Percentiles rank a stretch among this genome's conserved stretches.
Evolutionary conservation across 2,797 vertebrate species (phyloP).

Genomic region (Kryptopterus vitreolus): DNA sequence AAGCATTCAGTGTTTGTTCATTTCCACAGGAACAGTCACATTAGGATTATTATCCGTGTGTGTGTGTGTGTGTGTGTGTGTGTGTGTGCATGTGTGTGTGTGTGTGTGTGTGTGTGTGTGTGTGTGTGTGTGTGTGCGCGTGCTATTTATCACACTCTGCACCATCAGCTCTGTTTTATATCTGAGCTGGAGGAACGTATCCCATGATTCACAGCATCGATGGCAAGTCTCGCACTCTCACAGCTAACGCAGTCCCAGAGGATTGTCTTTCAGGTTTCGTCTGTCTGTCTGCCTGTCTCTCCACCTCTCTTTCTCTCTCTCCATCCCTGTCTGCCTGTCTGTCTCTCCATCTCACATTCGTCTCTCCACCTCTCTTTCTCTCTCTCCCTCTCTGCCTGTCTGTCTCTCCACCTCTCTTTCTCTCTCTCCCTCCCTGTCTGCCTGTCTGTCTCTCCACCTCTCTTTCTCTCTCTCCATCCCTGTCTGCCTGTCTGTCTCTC

Average conservation of each 20-base stretch:
- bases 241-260: constrained; percentile 26
- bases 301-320: background rate
- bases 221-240: background rate
- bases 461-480: too few relatives aligned
- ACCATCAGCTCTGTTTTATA: constrained; percentile 34
- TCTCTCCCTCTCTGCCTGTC: fast-evolving
- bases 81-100: background rate
- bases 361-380: background rate
- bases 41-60: too few relatives aligned
- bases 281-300: background rate
- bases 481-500: too few relatives aligned
- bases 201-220: constrained; percentile 44
- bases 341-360: fast-evolving
- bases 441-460: too few relatives aligned
- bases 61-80: background rate
- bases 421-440: background rate
- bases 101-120: background rate
- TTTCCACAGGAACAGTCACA: constrained; percentile 7
- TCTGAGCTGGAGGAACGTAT: constrained; percentile 39
- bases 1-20: constrained; percentile 19
- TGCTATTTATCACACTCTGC: constrained; percentile 12
- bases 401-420: background rate
- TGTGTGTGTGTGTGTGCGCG: background rate
- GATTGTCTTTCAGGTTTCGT: constrained; percentile 49
- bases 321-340: background rate